A percentile compares a stretch with the other conserved stretches of the same genome.
Conservation (phyloP, 2,888 invertebrate genomes). For the Morpho deidamia region DNA sequence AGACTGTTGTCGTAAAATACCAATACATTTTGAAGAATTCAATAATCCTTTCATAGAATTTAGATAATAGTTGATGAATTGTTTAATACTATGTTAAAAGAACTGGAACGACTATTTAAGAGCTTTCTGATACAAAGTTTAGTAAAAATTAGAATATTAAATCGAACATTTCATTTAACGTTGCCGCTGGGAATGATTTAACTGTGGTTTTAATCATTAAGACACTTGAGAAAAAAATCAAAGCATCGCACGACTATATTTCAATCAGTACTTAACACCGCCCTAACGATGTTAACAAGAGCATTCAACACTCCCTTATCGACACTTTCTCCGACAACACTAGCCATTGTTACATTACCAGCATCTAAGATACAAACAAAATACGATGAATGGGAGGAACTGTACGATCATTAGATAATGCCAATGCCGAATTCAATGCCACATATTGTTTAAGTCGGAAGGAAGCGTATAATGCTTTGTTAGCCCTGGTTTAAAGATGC, state of each 20-base stretch:
- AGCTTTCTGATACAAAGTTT: no score
- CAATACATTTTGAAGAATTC: no score
- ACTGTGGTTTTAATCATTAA: no score
- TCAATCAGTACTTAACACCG: conserved; percentile 2
- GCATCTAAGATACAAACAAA: conserved; percentile 22
- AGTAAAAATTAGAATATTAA: no score
- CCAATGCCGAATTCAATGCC: conserved; percentile 75
- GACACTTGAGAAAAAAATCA: background rate
- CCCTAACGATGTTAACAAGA: conserved; percentile 23
- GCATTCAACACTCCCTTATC: conserved; percentile 21
- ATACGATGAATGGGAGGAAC: conserved; percentile 67
- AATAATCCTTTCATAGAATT: no score
- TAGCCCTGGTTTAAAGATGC: conserved; percentile 42
- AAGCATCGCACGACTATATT: background rate
- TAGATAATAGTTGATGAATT: no score
- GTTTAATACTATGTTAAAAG: no score
- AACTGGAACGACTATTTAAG: no score
- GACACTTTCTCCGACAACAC: conserved; percentile 33
- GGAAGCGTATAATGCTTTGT: conserved; percentile 64
- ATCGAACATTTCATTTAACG: no score
- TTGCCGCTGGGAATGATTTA: no score
- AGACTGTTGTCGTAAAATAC: no score
- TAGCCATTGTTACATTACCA: conserved; percentile 28
- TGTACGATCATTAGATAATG: conserved; percentile 64
- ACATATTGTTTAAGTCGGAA: conserved; percentile 68